Percentiles rank a stretch among this genome's conserved stretches.
Conservation (phyloP, 2,113 vertebrate genomes). For the Nannobrachium achirus region DNA sequence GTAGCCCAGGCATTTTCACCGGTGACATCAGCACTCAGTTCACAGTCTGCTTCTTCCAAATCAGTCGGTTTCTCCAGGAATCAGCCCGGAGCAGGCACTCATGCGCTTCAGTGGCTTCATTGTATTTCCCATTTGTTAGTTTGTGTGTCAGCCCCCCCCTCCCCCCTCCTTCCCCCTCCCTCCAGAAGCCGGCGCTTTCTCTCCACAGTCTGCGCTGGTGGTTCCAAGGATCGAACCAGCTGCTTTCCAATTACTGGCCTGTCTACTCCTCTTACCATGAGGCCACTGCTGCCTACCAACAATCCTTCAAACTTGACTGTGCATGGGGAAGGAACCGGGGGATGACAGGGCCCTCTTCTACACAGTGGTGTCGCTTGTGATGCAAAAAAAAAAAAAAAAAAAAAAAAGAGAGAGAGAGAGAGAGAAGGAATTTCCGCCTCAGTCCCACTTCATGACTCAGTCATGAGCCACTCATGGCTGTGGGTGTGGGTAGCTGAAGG, state of each 20-base stretch:
- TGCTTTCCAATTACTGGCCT: slow-evolving; percentile 20
- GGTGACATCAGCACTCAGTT: slow-evolving; percentile 5
- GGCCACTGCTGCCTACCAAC: not conserved
- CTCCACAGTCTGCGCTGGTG: not conserved
- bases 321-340: not conserved
- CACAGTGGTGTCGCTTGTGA: too few relatives aligned
- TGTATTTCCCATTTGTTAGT: slow-evolving; percentile 18
- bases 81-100: slow-evolving; percentile 1
- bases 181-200: not conserved
- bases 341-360: too few relatives aligned
- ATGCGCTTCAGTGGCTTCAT: slow-evolving; percentile 11
- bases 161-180: not conserved
- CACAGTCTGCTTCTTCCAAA: not conserved
- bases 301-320: not conserved
- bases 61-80: not conserved
- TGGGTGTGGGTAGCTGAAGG: slow-evolving; percentile 8
- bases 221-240: not conserved
- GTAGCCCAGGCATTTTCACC: slow-evolving; percentile 16
- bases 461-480: slow-evolving; percentile 1
- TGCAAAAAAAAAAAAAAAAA: too few relatives aligned
- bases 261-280: not conserved
- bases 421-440: not conserved
- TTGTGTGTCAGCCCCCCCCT: not conserved
- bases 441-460: slow-evolving; percentile 3
- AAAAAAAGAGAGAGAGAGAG: not conserved